Evolutionary conservation across 2,113 vertebrate genomes (phyloP).

Genomic region (Lepus europaeus): DNA sequence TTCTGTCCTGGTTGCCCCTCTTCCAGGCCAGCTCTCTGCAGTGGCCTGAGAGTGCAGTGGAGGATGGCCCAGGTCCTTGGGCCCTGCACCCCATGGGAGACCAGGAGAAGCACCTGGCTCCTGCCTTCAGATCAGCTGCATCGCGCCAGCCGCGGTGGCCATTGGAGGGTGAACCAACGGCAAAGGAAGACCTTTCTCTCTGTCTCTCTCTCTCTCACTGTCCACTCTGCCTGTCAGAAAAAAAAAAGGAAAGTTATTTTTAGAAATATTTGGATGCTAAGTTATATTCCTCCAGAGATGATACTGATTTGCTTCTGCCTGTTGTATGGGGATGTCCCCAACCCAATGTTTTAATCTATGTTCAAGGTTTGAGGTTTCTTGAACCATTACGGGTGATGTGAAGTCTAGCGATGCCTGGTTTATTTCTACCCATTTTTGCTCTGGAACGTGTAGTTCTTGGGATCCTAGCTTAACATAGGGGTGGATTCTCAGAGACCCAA

Average conservation of each 20-base stretch:
- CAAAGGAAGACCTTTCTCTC: too few species aligned
- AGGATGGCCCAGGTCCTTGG: too few species aligned
- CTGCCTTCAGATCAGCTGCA: too few species aligned
- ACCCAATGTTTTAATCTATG: background rate
- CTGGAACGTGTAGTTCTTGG: background rate
- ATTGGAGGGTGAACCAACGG: too few species aligned
- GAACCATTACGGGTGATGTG: background rate
- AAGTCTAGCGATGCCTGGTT: background rate
- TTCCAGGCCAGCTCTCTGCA: too few species aligned
- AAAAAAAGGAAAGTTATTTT: background rate
- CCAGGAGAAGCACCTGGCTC: too few species aligned
- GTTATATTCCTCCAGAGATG: background rate
- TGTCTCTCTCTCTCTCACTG: too few species aligned
- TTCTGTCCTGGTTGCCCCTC: too few species aligned
- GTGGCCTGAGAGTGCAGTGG: too few species aligned
- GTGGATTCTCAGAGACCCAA: background rate
- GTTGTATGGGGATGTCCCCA: background rate
- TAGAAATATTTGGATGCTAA: background rate
- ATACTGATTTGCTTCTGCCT: slow-evolving; percentile 5
- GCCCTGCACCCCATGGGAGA: too few species aligned
- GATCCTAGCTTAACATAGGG: background rate
- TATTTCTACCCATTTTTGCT: background rate
- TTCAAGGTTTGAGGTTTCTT: background rate
- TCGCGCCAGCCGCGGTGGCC: too few species aligned
- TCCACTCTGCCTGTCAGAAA: too few species aligned